These are phyloP conservation scores for Pararge aegeria DNA, from an alignment of 1,140 invertebrate genomes.

Conservation along the genomic window DNA sequence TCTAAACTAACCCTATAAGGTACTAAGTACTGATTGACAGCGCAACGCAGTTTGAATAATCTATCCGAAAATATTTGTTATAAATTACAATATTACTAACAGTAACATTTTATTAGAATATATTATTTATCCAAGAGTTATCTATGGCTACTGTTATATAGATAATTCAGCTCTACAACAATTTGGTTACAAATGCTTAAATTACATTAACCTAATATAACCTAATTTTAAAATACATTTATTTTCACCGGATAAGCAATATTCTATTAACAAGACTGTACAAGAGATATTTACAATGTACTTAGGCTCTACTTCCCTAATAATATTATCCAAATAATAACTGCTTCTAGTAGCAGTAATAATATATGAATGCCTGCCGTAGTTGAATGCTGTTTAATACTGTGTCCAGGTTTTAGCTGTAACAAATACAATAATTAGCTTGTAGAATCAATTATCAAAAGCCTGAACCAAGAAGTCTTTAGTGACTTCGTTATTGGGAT, in stretches of 20 bases:
- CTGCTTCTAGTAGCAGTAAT: constrained; percentile 21
- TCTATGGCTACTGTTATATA: constrained; percentile 19
- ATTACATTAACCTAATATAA: constrained; percentile 34
- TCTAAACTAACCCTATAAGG: constrained; percentile 22
- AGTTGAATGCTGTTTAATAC: constrained; percentile 70
- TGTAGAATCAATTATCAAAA: neutral
- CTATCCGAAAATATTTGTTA: constrained; percentile 71
- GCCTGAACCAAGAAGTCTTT: neutral
- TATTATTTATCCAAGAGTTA: constrained; percentile 19
- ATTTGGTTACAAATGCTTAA: constrained; percentile 6
- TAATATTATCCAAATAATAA: constrained; percentile 29
- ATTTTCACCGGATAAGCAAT: constrained; percentile 50
- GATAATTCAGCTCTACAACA: constrained; percentile 27
- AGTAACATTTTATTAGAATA: constrained; percentile 24
- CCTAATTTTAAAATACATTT: constrained; percentile 49
- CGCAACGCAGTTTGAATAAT: constrained; percentile 47
- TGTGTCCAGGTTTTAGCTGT: constrained; percentile 86
- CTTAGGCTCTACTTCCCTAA: constrained; percentile 35
- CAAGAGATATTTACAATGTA: constrained; percentile 62
- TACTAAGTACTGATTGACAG: constrained; percentile 30
- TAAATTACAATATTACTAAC: constrained; percentile 41
- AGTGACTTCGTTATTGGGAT: too few species aligned
- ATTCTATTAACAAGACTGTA: constrained; percentile 59
- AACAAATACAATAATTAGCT: constrained; percentile 35
- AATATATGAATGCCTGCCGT: constrained; percentile 51